Base-by-base conservation (phyloP, 2,113 vertebrate genomes). In the Sylvilagus bachmani region DNA sequence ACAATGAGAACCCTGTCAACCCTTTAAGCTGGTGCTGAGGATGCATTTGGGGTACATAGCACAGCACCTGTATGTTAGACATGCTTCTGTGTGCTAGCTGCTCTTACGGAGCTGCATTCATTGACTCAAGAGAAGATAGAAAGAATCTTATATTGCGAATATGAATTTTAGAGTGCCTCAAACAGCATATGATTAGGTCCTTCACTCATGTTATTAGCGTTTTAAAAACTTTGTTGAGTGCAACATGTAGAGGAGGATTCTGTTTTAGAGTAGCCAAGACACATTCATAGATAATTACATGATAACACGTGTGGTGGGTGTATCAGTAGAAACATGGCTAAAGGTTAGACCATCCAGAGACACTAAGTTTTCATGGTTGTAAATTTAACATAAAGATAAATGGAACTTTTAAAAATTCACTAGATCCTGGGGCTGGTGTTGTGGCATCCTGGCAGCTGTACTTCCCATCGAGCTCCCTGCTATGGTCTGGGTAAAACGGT, bases 41-140 rank as follows among this genome's bases (percentile, higher is more conserved):
- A 80, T 24, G 53, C 66, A 70, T 33, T 75, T 17, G 49, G 4
- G n/a, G 12, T 67, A 10, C 9, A 6, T 21, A 36, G 33, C n/a
- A 10, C 25, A 44, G 55, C 25, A 29, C 36, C 49, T 55, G 7
- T 21, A 5, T 70, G 44, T 44, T 58, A 24, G 6, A 27, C 24
- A 22, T 14, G 5, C 10, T 55, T 55, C 58, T 24, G 70, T 71
- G 38, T 19, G 67, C n/a, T 61, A 2, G 33, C 38, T 38, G 36
- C 53, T 55, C 3, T 55, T 36, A 21, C 4, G 10, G 38, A 89
- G 31, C 9, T 66, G 70, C n/a, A 44, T 33, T 61, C n/a, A 36
- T 74, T 91, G 79, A 58, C 38, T 86, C 29, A 51, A 77, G 81
- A 92, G 73, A 93, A 55, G 67, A 77, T 17, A 81, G 62, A 93